These are phyloP conservation scores for Cerastis leucographa DNA, from an alignment of 2,888 invertebrate species.

Conservation along the genomic window DNA sequence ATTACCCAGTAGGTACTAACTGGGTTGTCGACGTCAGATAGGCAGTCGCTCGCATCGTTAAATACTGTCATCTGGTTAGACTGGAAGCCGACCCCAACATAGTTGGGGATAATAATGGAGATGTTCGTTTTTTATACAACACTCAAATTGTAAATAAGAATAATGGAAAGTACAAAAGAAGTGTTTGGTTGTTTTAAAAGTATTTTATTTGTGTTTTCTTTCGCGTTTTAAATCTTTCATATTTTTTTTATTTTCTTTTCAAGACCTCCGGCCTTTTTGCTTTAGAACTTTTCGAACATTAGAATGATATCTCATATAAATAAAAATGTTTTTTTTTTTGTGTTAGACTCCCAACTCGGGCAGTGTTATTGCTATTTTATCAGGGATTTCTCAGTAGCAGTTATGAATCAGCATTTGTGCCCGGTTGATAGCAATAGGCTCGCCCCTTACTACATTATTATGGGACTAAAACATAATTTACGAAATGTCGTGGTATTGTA, in stretches of 20 bases:
- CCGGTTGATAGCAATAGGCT: neutral
- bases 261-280: slow-evolving; percentile 26
- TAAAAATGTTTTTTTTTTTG: neutral
- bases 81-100: no score
- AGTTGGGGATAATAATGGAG: no score
- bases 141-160: slow-evolving; percentile 28
- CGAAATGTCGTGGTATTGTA: neutral
- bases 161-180: slow-evolving; percentile 16
- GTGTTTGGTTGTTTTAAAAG: slow-evolving; percentile 22
- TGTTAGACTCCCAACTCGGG: neutral
- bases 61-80: no score
- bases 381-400: neutral
- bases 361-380: neutral
- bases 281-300: neutral
- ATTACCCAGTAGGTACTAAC: no score
- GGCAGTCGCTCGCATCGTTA: no score
- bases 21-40: no score
- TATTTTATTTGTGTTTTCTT: slow-evolving; percentile 9
- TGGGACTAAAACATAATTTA: no score
- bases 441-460: neutral
- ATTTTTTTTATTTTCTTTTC: slow-evolving; percentile 34
- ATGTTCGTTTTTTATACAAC: neutral
- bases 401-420: neutral
- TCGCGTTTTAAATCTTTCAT: slow-evolving; percentile 23
- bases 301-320: no score